Percentiles rank a stretch among this genome's conserved stretches.
These are phyloP conservation scores for Macrochelys suwanniensis DNA, from an alignment of 2,797 vertebrate genomes.

Conservation along the genomic window DNA sequence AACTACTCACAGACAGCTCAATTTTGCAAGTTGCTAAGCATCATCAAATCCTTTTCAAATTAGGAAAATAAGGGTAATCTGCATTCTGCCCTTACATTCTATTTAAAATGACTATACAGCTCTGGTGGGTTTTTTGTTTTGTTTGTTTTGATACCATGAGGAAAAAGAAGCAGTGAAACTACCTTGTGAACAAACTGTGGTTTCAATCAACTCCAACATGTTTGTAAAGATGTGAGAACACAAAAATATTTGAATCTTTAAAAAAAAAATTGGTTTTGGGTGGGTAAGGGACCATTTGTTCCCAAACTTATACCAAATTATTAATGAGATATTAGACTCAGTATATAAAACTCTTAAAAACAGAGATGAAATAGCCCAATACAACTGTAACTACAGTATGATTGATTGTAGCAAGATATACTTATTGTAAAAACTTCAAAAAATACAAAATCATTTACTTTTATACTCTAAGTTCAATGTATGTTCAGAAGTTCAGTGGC, in stretches of 20 bases:
- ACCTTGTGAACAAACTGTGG: neutral
- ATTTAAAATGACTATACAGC: neutral
- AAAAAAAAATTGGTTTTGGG: neutral
- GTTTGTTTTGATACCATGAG: neutral
- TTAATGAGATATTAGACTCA: neutral
- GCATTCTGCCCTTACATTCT: neutral
- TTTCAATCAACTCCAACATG: neutral
- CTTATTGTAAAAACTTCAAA: neutral
- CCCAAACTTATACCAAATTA: neutral
- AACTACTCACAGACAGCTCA: neutral
- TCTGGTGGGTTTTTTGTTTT: neutral
- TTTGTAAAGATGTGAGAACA: neutral
- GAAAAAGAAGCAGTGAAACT: neutral
- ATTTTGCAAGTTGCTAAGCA: neutral
- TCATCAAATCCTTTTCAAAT: neutral
- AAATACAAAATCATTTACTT: neutral
- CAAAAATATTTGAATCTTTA: neutral
- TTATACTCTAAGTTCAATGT: neutral
- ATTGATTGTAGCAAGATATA: neutral
- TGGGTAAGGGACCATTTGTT: neutral
- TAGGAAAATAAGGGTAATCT: neutral
- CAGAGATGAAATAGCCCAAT: neutral
- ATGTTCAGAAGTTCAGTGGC: neutral
- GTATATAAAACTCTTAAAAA: neutral
- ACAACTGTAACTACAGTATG: neutral